Percentiles rank a stretch among this genome's conserved stretches.
These are phyloP conservation scores for Acropternis orthonyx DNA, from an alignment of 2,797 vertebrate genomes.

Conservation along the genomic window DNA sequence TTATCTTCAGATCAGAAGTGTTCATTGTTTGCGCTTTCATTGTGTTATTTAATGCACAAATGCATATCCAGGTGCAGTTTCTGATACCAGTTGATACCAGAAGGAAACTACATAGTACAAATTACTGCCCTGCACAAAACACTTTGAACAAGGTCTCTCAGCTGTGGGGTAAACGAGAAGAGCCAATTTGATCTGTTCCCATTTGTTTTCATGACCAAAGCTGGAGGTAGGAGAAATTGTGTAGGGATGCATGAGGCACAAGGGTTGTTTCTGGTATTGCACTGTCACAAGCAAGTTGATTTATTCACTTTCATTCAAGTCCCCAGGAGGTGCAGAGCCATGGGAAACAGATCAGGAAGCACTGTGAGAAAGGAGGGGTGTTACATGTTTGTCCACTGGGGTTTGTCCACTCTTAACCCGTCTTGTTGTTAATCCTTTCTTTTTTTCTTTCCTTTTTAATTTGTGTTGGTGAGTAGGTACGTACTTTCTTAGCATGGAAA, in stretches of 20 bases:
- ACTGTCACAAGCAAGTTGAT: neutral
- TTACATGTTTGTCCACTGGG: neutral
- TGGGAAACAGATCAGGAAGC: neutral
- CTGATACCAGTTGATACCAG: neutral
- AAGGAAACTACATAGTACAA: neutral
- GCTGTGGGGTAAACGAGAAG: neutral
- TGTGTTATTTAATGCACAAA: neutral
- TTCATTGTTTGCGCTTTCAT: neutral
- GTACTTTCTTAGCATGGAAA: neutral
- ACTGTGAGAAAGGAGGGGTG: neutral
- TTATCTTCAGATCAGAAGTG: neutral
- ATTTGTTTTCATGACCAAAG: neutral
- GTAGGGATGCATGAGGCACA: neutral
- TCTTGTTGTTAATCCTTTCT: neutral
- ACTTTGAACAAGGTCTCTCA: neutral
- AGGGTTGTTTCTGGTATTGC: neutral
- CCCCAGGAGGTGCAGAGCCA: neutral
- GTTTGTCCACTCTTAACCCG: neutral
- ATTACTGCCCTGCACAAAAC: neutral
- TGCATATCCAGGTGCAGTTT: neutral
- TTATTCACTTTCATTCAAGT: neutral
- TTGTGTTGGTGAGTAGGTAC: neutral
- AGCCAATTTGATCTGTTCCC: neutral
- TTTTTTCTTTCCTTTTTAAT: neutral
- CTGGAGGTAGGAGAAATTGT: neutral